Evolutionary conservation across 1,140 invertebrate species (phyloP).

Genomic region (Lepidurus couesii): DNA sequence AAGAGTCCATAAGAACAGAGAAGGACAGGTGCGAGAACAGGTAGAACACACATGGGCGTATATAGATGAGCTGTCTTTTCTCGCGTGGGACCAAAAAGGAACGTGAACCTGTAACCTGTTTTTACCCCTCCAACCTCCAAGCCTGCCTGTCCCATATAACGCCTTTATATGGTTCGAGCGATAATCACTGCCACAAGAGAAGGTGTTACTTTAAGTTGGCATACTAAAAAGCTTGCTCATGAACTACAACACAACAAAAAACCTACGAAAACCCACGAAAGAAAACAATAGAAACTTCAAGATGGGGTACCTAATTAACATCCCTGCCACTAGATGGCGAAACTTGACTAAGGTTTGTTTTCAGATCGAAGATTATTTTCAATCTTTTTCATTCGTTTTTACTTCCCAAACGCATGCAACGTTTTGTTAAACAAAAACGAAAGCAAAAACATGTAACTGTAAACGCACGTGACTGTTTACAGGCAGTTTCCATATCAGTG

Average conservation of each 20-base stretch:
- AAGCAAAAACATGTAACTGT: too few relatives aligned
- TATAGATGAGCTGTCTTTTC: background rate
- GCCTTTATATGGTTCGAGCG: background rate
- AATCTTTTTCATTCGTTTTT: too few relatives aligned
- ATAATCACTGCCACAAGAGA: background rate
- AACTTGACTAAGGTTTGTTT: background rate
- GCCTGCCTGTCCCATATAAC: too few relatives aligned
- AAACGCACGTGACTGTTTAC: too few relatives aligned
- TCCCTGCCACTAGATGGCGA: background rate
- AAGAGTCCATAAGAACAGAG: background rate
- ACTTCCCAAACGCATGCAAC: too few relatives aligned
- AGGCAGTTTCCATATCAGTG: too few relatives aligned
- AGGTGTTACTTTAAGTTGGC: background rate
- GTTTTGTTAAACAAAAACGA: too few relatives aligned
- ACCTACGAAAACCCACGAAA: background rate
- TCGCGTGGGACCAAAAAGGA: background rate
- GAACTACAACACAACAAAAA: background rate
- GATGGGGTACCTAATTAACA: background rate
- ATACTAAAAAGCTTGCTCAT: background rate
- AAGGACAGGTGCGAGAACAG: constrained; percentile 6
- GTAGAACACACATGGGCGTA: constrained; percentile 10
- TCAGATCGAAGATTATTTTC: too few relatives aligned
- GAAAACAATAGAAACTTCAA: too few relatives aligned
- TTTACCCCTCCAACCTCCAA: too few relatives aligned
- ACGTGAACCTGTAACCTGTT: too few relatives aligned